phyloP scores from a whole-genome alignment of 2,888 invertebrate genomes.

The Synanthedon andrenaeformis region DNA sequence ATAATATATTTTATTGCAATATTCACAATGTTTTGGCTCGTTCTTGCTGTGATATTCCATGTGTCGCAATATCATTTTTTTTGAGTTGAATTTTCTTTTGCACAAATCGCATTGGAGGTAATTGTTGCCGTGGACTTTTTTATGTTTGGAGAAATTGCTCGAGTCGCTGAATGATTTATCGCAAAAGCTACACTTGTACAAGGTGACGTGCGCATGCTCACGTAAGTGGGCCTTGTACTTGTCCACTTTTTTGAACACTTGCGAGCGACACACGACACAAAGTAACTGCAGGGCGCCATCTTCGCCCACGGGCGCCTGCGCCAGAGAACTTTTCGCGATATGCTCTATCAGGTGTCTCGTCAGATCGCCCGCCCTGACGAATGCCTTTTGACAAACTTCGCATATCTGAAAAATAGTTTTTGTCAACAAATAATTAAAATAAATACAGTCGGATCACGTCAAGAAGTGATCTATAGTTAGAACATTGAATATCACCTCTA shows the following conservation, averaged over 20 bases:
- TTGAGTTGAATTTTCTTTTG: conserved; percentile 58
- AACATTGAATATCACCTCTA: no score
- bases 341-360: conserved; percentile 64
- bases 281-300: conserved; percentile 41
- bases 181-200: conserved; percentile 60
- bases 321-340: conserved; percentile 46
- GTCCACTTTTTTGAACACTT: conserved; percentile 45
- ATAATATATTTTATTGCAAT: conserved; percentile 44
- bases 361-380: conserved; percentile 53
- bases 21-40: conserved; percentile 34
- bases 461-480: no score
- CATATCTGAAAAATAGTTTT: conserved; percentile 34
- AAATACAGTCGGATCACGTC: neutral
- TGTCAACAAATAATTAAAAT: neutral
- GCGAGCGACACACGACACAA: conserved; percentile 46
- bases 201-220: conserved; percentile 56
- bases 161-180: conserved; percentile 63
- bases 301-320: conserved; percentile 40
- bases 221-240: conserved; percentile 58
- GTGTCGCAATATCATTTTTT: conserved; percentile 54
- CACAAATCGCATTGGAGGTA: conserved; percentile 59
- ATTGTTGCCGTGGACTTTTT: conserved; percentile 52
- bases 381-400: conserved; percentile 47
- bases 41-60: conserved; percentile 55
- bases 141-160: conserved; percentile 64